Percentiles rank a stretch among this genome's conserved stretches.
These are phyloP conservation scores for Pteropus rufus DNA, from an alignment of 2,797 vertebrate genomes.

Conservation along the genomic window DNA sequence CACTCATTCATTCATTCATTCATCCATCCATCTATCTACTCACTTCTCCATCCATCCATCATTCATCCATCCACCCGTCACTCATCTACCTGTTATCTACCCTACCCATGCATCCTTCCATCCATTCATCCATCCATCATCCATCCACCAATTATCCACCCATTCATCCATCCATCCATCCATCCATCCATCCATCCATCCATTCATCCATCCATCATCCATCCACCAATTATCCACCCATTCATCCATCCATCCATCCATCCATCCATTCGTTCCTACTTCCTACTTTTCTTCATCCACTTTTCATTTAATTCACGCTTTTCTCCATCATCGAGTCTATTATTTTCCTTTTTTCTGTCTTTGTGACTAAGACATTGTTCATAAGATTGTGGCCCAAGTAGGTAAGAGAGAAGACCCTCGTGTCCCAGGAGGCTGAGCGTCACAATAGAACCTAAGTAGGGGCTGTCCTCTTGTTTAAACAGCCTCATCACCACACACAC, in stretches of 20 bases:
- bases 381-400: neutral
- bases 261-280: neutral
- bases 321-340: neutral
- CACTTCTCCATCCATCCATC: neutral
- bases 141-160: neutral
- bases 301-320: neutral
- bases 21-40: neutral
- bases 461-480: neutral
- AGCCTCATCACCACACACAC: neutral
- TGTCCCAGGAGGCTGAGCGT: neutral
- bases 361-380: neutral
- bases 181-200: neutral
- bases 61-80: no score
- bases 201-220: neutral
- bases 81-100: no score
- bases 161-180: neutral
- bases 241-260: neutral
- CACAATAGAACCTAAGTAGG: rapidly evolving
- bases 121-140: no score
- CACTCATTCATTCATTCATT: no score
- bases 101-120: neutral
- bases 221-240: no score
- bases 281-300: neutral
- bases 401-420: neutral
- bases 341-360: neutral